Evolutionary conservation across 2,797 vertebrate genomes (phyloP).

Genomic region (Coranthus polyacanthus): DNA sequence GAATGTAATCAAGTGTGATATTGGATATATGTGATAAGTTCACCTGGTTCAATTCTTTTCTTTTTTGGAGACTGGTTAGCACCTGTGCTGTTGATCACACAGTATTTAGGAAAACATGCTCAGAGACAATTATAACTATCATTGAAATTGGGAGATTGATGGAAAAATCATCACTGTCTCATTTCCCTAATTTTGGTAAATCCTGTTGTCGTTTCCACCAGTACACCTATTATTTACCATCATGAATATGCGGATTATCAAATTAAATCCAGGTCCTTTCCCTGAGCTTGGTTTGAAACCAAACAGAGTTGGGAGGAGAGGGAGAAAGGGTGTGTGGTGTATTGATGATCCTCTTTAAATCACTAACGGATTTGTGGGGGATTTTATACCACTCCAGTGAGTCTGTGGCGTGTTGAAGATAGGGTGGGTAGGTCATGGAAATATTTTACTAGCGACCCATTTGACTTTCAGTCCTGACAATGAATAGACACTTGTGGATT

Average conservation of each 20-base stretch:
- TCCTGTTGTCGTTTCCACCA: slow-evolving; percentile 39
- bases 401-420: slow-evolving; percentile 18
- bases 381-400: slow-evolving; percentile 31
- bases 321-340: slow-evolving; percentile 15
- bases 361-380: slow-evolving; percentile 33
- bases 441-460: slow-evolving; percentile 17
- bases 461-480: slow-evolving; percentile 4
- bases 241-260: slow-evolving; percentile 67
- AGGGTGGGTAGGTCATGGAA: slow-evolving; percentile 53
- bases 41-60: slow-evolving; percentile 2
- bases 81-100: slow-evolving; percentile 14
- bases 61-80: slow-evolving; percentile 16
- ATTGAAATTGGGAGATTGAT: slow-evolving; percentile 12
- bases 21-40: slow-evolving; percentile 12
- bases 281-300: slow-evolving; percentile 39
- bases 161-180: slow-evolving; percentile 30
- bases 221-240: slow-evolving; percentile 49
- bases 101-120: no score
- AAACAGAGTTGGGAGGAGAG: slow-evolving; percentile 35
- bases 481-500: slow-evolving; percentile 1
- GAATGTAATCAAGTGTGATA: not conserved
- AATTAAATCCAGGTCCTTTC: slow-evolving; percentile 56
- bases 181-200: slow-evolving; percentile 38
- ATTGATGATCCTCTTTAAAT: slow-evolving; percentile 46
- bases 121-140: slow-evolving; percentile 7